phyloP scores from a whole-genome alignment of 2,888 invertebrate species.

The Coremacera marginata region DNA sequence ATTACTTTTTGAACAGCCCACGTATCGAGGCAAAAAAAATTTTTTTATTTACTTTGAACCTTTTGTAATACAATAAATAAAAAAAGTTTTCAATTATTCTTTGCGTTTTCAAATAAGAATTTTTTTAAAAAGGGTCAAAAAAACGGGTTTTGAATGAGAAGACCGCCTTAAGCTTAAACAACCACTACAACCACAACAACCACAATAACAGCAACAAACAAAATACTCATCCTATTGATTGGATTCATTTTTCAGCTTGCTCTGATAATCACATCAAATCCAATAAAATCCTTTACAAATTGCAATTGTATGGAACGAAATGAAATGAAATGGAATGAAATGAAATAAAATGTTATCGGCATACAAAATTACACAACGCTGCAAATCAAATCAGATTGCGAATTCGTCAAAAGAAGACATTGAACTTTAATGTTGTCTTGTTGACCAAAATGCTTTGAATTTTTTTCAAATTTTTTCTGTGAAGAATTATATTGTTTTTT shows the following conservation, averaged over 20 bases:
- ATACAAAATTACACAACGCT: background rate
- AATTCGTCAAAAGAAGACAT: slow-evolving; percentile 3
- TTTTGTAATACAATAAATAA: no score
- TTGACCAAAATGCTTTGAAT: background rate
- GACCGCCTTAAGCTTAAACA: background rate
- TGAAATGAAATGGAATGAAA: background rate
- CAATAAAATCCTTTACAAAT: background rate
- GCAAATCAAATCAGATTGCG: slow-evolving; percentile 28
- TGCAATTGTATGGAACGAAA: background rate
- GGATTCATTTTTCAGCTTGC: background rate
- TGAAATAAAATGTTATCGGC: background rate
- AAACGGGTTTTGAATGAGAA: no score
- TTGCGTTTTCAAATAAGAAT: no score
- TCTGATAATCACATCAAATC: background rate
- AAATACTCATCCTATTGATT: background rate
- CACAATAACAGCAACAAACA: background rate
- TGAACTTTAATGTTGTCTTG: background rate
- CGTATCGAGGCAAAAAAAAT: no score
- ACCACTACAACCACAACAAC: background rate
- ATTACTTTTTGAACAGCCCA: no score
- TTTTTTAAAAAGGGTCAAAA: no score
- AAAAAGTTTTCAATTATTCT: no score
- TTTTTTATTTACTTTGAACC: no score
- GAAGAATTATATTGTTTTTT: no score
- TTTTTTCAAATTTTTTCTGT: no score